These are phyloP conservation scores for Melipona quadrifasciata DNA, from an alignment of 1,140 invertebrate genomes.

Conservation along the genomic window DNA sequence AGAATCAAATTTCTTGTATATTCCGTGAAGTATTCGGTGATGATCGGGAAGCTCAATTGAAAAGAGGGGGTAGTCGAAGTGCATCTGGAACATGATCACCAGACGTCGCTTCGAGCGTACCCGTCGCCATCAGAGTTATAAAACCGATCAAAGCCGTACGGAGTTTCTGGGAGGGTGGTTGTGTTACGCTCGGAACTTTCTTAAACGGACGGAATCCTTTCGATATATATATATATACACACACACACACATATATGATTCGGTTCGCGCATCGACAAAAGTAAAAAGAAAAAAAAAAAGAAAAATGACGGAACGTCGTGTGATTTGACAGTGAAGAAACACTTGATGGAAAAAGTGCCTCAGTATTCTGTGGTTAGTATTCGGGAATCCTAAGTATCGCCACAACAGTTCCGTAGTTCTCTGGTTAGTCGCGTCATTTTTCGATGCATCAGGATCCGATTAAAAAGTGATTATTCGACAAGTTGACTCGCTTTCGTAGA, in stretches of 20 bases:
- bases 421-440: conserved; percentile 48
- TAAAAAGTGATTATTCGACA: conserved; percentile 32
- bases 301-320: conserved; percentile 62
- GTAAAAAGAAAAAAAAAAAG: conserved; percentile 53
- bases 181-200: conserved; percentile 62
- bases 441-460: conserved; percentile 48
- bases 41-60: conserved; percentile 20
- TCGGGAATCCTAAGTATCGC: conserved; percentile 40
- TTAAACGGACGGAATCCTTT: conserved; percentile 43
- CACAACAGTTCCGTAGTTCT: conserved; percentile 22
- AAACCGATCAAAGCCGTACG: conserved; percentile 69
- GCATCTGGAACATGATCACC: conserved; percentile 20
- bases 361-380: conserved; percentile 55
- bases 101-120: conserved; percentile 45
- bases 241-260: conserved; percentile 50
- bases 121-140: conserved; percentile 39
- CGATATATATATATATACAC: conserved; percentile 30
- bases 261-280: conserved; percentile 50
- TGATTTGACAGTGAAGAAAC: conserved; percentile 69
- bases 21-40: background rate
- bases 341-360: conserved; percentile 60
- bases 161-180: conserved; percentile 71
- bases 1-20: conserved; percentile 10
- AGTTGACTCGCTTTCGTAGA: background rate
- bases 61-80: conserved; percentile 7